Percentiles rank a stretch among this genome's conserved stretches.
Conservation (phyloP, 2,113 vertebrate species). For the Chlorocebus sabaeus region DNA sequence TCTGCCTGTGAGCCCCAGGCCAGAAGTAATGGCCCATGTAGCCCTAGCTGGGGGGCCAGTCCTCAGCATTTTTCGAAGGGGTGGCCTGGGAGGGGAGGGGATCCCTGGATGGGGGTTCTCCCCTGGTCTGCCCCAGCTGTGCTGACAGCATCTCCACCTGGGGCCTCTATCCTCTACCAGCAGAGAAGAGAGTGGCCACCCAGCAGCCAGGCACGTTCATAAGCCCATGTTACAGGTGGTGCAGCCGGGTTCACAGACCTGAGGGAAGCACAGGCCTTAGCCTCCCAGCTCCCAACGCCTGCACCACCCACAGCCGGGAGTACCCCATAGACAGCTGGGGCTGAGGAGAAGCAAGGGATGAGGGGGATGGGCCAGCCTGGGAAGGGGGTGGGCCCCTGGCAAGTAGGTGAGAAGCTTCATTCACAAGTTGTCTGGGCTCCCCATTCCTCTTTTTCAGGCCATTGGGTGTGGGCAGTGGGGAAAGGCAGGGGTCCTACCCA, state of each 20-base stretch:
- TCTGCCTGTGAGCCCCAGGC: background rate
- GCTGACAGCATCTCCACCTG: background rate
- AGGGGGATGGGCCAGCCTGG: background rate
- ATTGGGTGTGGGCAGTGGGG: too few species aligned
- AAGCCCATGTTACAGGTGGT: fast-evolving
- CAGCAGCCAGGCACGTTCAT: background rate
- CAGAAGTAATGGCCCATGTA: background rate
- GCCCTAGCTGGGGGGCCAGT: background rate
- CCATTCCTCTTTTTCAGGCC: background rate
- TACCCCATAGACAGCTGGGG: background rate
- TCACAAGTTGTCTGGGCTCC: background rate
- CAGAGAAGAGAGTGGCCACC: background rate
- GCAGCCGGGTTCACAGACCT: background rate
- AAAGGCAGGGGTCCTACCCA: background rate
- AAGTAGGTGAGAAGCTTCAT: background rate
- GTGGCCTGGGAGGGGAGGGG: background rate
- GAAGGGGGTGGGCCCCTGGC: background rate
- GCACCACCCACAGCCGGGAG: too few species aligned
- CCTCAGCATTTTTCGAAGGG: background rate
- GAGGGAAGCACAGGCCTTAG: background rate
- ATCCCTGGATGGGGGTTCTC: too few species aligned
- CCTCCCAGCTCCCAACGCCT: background rate
- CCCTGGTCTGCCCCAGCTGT: too few species aligned
- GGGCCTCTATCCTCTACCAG: background rate
- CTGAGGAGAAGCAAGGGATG: background rate